Base-by-base conservation (phyloP, 1,140 invertebrate genomes). In the Cataglyphis hispanica region DNA sequence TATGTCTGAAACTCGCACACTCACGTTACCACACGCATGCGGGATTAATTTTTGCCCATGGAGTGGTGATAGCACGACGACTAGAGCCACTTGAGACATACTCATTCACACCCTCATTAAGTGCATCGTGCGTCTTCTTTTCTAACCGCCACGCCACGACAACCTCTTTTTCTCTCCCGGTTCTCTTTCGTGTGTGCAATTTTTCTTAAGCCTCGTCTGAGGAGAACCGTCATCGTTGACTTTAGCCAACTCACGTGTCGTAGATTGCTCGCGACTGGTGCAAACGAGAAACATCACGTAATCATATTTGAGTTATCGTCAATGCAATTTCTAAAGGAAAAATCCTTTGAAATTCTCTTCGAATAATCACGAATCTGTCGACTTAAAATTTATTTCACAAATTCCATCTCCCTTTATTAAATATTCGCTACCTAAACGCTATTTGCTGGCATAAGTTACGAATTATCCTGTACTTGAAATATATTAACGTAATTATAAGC, bases 101-200 rank as follows among this genome's bases (percentile, higher is more conserved):
- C 92, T 93, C 92, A 93, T 93, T 93, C 92, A 89, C 92, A 91
- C 92, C 90, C 89, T 92, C 87, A 86, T 93, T 92, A 93, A 92
- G 90, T 84, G 80, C 72, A 88, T 84, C 88, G 27, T 13, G 60
- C 66, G 75, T 67, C 70, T 83, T 53, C 63, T 80, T 84, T 87
- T 84, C 67, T 84, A 83, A 78, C 70, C 64, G 67, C 46, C 46
- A 50, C 1, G 16, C 1, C 46, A 63, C 74, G 40, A 63, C 89
- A 64, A 90, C 81, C 46, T 87, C 64, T 85, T 87, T 84, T 64
- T 72, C 63, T 34, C 37, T 13, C 34, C 27, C 37, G 2, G 1
- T 16, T 63, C 60, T 64, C 56, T 37, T 61, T 66, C 43, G 63
- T 1, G 40, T 27, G 25, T 50, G 77, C 60, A 84, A 84, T 85